Percentiles rank a stretch among this genome's conserved stretches.
phyloP scores from a whole-genome alignment of 2,113 vertebrate species.

The Zosterops japonicus region DNA sequence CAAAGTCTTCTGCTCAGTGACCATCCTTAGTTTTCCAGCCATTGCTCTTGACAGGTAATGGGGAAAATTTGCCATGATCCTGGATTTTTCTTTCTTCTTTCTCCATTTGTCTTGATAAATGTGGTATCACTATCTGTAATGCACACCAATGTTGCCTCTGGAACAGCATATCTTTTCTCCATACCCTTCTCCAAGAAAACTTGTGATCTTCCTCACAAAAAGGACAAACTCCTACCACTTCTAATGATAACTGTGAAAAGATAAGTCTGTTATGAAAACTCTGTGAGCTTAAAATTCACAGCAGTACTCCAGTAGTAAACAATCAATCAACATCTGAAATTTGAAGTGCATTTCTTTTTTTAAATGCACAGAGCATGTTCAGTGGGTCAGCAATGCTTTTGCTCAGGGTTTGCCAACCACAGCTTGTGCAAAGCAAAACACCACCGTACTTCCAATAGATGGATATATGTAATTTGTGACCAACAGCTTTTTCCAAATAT shows the following conservation, averaged over 20 bases:
- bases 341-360: neutral
- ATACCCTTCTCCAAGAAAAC: neutral
- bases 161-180: neutral
- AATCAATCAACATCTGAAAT: neutral
- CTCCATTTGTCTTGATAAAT: neutral
- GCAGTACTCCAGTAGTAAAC: neutral
- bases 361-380: neutral
- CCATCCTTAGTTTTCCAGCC: conserved; percentile 91
- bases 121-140: neutral
- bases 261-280: neutral
- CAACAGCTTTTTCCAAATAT: neutral
- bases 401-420: neutral
- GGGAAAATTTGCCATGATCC: neutral
- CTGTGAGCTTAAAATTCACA: neutral
- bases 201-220: neutral
- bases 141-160: neutral
- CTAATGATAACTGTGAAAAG: neutral
- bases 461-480: neutral
- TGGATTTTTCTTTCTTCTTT: neutral
- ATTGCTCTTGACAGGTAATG: conserved; percentile 85
- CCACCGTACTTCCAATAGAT: neutral
- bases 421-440: neutral
- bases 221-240: neutral
- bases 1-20: conserved; percentile 95
- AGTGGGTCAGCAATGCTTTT: neutral